A percentile compares a stretch with the other conserved stretches of the same genome.
Evolutionary conservation across 2,797 vertebrate genomes (phyloP).

Genomic region (Cyprinodon diabolis): DNA sequence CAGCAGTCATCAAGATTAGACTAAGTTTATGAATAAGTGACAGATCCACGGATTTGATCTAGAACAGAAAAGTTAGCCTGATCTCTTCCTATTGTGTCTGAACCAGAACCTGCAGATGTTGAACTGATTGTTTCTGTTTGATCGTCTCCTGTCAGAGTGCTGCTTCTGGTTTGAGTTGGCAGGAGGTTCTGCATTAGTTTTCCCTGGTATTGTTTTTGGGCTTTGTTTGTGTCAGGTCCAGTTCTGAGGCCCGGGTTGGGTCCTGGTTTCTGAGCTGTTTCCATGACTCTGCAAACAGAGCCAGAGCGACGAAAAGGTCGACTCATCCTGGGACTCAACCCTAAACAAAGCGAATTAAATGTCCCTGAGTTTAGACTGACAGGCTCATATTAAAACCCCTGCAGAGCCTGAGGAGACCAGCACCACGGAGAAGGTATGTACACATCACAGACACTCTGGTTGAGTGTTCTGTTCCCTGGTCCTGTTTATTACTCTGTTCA

Average conservation of each 20-base stretch:
- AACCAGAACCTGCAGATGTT: background rate
- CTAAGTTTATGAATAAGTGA: too few species aligned
- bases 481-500: background rate
- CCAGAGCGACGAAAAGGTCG: slow-evolving; percentile 30
- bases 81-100: background rate
- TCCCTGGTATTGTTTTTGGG: background rate
- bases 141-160: background rate
- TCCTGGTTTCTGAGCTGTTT: slow-evolving; percentile 42
- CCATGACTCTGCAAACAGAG: slow-evolving; percentile 55
- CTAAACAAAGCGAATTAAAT: slow-evolving; percentile 55
- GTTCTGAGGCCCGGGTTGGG: slow-evolving; percentile 9
- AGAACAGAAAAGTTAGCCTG: too few species aligned
- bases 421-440: slow-evolving; percentile 5
- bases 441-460: background rate
- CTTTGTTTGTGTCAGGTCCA: slow-evolving; percentile 3
- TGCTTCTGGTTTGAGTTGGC: background rate
- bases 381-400: slow-evolving; percentile 52
- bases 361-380: slow-evolving; percentile 53
- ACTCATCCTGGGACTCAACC: slow-evolving; percentile 36
- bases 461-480: slow-evolving; percentile 11
- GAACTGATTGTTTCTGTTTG: background rate
- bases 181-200: background rate
- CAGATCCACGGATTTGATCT: too few species aligned
- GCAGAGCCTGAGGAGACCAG: slow-evolving; percentile 10
- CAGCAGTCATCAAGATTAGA: background rate